These are phyloP conservation scores for Cataglyphis hispanica DNA, from an alignment of 1,140 invertebrate species.

Conservation along the genomic window DNA sequence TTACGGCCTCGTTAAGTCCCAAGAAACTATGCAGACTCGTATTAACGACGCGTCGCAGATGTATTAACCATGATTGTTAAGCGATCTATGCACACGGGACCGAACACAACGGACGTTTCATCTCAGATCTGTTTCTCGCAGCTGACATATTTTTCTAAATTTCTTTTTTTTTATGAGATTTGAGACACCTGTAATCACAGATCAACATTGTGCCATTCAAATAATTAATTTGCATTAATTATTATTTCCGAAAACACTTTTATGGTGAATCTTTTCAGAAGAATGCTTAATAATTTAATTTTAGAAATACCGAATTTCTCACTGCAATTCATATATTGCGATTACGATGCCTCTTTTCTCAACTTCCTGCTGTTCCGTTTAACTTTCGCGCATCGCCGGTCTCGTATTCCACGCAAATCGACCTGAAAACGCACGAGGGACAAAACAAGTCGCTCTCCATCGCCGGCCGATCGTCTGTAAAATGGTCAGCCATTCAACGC, in stretches of 20 bases:
- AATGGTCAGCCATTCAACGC: conserved; percentile 75
- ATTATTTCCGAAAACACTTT: not conserved
- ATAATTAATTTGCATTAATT: conserved; percentile 12
- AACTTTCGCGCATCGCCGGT: conserved; percentile 22
- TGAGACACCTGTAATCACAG: not conserved
- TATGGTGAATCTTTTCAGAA: not conserved
- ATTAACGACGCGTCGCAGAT: conserved; percentile 55
- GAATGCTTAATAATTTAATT: not conserved
- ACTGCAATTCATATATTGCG: not conserved
- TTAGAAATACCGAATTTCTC: not conserved
- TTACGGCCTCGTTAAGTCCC: conserved; percentile 69
- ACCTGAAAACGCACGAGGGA: conserved; percentile 66
- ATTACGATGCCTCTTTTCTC: conserved; percentile 6
- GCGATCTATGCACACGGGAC: conserved; percentile 14
- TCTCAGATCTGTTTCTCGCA: conserved; percentile 29
- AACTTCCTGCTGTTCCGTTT: not conserved
- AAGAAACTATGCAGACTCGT: conserved; percentile 7
- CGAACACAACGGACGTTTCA: conserved; percentile 24
- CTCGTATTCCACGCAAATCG: conserved; percentile 64
- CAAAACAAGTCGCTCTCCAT: conserved; percentile 65
- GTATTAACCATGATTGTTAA: conserved; percentile 57
- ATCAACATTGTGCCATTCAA: not conserved
- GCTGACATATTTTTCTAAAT: not conserved
- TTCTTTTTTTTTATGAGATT: not conserved
- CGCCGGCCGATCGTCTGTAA: conserved; percentile 68